Evolutionary conservation across 2,113 vertebrate species (phyloP).

Genomic region (Gallinago jamesoni): DNA sequence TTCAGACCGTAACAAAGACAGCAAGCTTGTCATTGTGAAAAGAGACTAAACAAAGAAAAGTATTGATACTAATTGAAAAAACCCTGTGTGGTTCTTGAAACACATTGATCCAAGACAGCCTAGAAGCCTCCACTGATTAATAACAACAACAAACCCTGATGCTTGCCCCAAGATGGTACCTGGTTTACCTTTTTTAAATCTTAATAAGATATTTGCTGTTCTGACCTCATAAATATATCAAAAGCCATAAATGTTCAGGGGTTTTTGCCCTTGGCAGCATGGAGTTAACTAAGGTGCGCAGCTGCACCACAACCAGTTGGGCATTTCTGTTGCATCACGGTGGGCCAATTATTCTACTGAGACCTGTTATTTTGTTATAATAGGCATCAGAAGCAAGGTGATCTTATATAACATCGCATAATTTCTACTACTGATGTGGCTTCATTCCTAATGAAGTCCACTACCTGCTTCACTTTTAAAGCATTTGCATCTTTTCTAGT

Average conservation of each 20-base stretch:
- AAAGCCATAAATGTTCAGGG: neutral
- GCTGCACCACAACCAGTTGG: neutral
- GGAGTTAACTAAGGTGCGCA: neutral
- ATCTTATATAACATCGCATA: neutral
- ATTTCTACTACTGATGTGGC: neutral
- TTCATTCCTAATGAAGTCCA: neutral
- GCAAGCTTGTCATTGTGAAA: neutral
- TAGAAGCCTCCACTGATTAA: neutral
- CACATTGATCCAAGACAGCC: neutral
- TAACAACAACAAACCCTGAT: neutral
- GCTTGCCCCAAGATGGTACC: neutral
- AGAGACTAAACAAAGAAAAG: neutral
- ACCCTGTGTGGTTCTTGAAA: neutral
- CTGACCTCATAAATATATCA: neutral
- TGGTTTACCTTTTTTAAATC: neutral
- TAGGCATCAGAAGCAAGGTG: neutral
- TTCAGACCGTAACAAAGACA: neutral
- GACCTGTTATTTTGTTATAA: constrained; percentile 18
- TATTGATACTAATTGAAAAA: neutral
- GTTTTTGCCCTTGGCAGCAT: neutral
- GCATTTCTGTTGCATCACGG: neutral
- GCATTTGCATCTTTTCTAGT: neutral
- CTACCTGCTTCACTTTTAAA: neutral
- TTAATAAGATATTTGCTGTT: neutral
- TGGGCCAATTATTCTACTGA: neutral